Percentiles rank a stretch among this genome's conserved stretches.
These are phyloP conservation scores for Eudemis profundana DNA, from an alignment of 2,888 invertebrate genomes.

Conservation along the genomic window DNA sequence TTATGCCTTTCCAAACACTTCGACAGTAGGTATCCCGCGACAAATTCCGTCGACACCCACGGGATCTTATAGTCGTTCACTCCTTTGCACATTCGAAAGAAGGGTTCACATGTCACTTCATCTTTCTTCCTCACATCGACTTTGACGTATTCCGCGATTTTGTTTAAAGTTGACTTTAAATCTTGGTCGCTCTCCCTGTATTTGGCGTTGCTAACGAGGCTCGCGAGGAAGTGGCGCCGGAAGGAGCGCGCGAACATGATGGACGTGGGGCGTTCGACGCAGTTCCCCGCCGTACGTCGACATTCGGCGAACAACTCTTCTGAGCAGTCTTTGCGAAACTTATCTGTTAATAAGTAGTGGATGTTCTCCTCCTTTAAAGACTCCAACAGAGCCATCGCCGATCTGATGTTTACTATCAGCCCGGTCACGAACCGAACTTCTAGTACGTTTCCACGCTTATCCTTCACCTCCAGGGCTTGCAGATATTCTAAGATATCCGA, in stretches of 20 bases:
- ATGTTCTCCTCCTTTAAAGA: constrained; percentile 1
- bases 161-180: constrained; percentile 15
- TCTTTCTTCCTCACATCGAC: background rate
- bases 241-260: constrained; percentile 33
- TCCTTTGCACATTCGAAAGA: background rate
- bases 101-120: background rate
- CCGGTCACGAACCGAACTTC: constrained; percentile 3
- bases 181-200: constrained; percentile 16
- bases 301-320: constrained; percentile 11
- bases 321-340: constrained; percentile 8
- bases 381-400: background rate
- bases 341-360: background rate
- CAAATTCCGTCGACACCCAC: constrained; percentile 15
- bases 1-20: constrained; percentile 29
- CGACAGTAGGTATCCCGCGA: constrained; percentile 22
- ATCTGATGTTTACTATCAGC: constrained; percentile 4
- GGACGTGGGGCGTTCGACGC: constrained; percentile 1
- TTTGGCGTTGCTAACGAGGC: background rate
- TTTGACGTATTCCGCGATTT: constrained; percentile 15
- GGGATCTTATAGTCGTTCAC: constrained; percentile 10
- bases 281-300: background rate
- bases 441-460: background rate
- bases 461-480: background rate
- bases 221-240: constrained; percentile 14
- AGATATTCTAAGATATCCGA: constrained; percentile 5